Evolutionary conservation across 2,888 invertebrate species (phyloP).

Genomic region (Laspeyria flexula): DNA sequence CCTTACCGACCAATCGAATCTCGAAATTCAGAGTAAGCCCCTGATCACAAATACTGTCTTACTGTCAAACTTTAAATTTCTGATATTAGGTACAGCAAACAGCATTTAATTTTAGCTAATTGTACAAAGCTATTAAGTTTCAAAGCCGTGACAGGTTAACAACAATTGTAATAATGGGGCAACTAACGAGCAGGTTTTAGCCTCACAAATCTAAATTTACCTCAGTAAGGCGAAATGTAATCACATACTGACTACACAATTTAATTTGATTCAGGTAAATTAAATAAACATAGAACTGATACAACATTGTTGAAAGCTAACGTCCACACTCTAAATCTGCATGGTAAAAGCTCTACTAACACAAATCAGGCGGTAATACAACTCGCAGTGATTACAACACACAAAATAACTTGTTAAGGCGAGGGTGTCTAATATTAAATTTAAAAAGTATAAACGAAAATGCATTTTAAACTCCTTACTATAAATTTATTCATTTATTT

Average conservation of each 20-base stretch:
- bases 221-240: background rate
- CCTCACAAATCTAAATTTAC: background rate
- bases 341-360: slow-evolving; percentile 29
- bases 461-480: no score
- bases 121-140: no score
- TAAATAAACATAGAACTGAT: slow-evolving; percentile 11
- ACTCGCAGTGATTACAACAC: background rate
- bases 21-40: no score
- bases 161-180: background rate
- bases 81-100: no score
- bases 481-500: no score
- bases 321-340: slow-evolving; percentile 17
- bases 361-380: slow-evolving; percentile 21
- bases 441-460: no score
- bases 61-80: no score
- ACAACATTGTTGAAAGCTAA: background rate
- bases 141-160: background rate
- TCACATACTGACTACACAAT: slow-evolving; percentile 3
- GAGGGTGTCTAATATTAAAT: no score
- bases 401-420: background rate
- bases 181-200: background rate
- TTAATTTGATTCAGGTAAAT: slow-evolving; percentile 5
- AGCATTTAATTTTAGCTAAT: no score
- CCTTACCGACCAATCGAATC: no score
- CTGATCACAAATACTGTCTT: no score